Conservation (phyloP, 1,140 invertebrate genomes). For the Ceratitis capitata region DNA sequence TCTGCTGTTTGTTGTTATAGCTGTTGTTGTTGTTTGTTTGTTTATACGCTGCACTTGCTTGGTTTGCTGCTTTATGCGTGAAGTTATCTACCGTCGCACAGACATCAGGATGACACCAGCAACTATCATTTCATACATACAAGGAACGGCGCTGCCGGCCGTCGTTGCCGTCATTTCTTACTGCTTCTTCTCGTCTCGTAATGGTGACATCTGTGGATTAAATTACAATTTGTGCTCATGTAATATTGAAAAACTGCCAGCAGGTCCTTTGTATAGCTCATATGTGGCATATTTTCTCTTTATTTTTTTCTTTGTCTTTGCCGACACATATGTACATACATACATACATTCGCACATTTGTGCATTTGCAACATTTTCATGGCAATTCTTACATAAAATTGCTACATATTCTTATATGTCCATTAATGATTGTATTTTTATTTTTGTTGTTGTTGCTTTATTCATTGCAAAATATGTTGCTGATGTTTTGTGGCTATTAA, state of each 20-base stretch:
- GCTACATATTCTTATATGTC: neutral
- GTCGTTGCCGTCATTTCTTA: slow-evolving; percentile 47
- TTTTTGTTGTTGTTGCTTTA: slow-evolving; percentile 19
- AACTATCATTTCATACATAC: neutral
- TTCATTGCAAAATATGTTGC: slow-evolving; percentile 42
- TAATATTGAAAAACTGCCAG: slow-evolving; percentile 55
- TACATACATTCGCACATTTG: neutral
- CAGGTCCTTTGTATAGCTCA: slow-evolving; percentile 35
- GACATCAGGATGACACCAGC: neutral
- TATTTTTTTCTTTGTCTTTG: neutral
- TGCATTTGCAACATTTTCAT: no score
- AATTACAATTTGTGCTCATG: slow-evolving; percentile 66
- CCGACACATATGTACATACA: neutral
- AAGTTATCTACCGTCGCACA: slow-evolving; percentile 9
- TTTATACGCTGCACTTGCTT: slow-evolving; percentile 11
- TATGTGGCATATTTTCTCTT: slow-evolving; percentile 22
- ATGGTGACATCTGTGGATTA: slow-evolving; percentile 66
- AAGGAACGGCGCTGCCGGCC: neutral
- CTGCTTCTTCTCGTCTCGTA: no score
- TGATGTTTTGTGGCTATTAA: slow-evolving; percentile 54
- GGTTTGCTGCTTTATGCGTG: slow-evolving; percentile 10
- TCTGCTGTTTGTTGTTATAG: no score
- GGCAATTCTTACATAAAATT: neutral
- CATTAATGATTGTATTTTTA: no score
- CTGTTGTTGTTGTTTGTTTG: neutral